Percentiles rank a stretch among this genome's conserved stretches.
These are phyloP conservation scores for Potamarius usumacintae DNA, from an alignment of 2,113 vertebrate species.

Conservation along the genomic window DNA sequence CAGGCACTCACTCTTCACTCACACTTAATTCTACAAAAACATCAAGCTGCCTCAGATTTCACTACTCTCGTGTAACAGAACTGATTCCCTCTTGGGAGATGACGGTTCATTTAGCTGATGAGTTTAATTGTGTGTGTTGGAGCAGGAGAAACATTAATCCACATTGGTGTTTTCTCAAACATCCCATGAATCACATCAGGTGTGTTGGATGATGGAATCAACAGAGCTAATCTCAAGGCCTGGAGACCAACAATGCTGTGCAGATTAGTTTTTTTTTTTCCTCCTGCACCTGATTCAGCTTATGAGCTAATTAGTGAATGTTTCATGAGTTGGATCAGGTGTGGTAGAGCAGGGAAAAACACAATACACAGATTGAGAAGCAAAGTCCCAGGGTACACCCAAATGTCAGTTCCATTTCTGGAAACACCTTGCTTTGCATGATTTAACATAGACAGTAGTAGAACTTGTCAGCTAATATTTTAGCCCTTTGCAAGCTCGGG, in stretches of 20 bases:
- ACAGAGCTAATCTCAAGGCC: background rate
- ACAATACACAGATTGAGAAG: background rate
- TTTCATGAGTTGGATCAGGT: conserved; percentile 18
- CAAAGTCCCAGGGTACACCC: background rate
- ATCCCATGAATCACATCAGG: conserved; percentile 1
- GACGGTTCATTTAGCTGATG: background rate
- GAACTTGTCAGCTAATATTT: conserved; percentile 3
- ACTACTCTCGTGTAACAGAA: background rate
- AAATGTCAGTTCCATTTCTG: conserved; percentile 24
- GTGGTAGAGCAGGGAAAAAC: conserved; percentile 5
- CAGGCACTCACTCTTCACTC: background rate
- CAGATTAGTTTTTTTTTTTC: background rate
- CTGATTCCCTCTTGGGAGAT: background rate
- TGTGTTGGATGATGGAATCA: background rate
- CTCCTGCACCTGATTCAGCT: conserved; percentile 29
- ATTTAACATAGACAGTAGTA: background rate
- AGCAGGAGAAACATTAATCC: background rate
- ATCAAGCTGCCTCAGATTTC: background rate
- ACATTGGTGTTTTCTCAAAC: background rate
- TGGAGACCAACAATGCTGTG: conserved; percentile 15
- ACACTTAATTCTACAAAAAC: background rate
- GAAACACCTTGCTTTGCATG: conserved; percentile 25
- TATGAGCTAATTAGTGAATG: conserved; percentile 2
- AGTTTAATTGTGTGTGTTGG: background rate
- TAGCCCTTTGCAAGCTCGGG: background rate